Evolutionary conservation across 2,797 vertebrate species (phyloP).

Genomic region (Malurus splendens): DNA sequence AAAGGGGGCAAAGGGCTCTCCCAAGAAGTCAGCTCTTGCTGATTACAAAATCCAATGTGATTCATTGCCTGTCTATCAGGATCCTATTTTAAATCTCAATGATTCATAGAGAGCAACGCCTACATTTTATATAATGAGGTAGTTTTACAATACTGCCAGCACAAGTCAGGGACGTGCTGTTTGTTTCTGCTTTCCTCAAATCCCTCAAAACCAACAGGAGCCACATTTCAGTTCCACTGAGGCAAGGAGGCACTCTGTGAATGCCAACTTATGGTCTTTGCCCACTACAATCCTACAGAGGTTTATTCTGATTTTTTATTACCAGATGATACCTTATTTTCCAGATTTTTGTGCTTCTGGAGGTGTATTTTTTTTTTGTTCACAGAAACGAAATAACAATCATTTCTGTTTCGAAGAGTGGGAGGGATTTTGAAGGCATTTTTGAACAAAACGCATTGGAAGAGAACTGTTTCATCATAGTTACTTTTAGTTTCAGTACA

Average conservation of each 20-base stretch:
- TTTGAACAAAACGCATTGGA: background rate
- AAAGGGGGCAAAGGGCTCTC: conserved; percentile 76
- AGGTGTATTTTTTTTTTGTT: background rate
- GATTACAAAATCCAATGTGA: conserved; percentile 69
- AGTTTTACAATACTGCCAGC: background rate
- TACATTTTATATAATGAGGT: conserved; percentile 74
- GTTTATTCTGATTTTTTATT: background rate
- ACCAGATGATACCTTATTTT: background rate
- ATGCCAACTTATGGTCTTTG: background rate
- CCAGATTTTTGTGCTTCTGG: background rate
- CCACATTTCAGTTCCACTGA: background rate
- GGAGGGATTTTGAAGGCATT: background rate
- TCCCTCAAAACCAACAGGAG: background rate
- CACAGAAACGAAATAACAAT: background rate
- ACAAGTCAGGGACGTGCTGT: background rate
- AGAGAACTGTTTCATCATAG: background rate
- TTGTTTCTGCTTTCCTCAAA: background rate
- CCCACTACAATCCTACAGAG: background rate
- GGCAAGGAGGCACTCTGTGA: background rate
- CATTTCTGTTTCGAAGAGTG: background rate
- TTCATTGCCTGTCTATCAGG: conserved; percentile 60
- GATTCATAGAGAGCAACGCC: conserved; percentile 58
- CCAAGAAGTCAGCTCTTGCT: conserved; percentile 67
- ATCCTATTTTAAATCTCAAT: conserved; percentile 47
- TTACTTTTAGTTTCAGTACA: background rate